Conservation (phyloP, 2,888 invertebrate genomes). For the Zelleria hepariella region DNA sequence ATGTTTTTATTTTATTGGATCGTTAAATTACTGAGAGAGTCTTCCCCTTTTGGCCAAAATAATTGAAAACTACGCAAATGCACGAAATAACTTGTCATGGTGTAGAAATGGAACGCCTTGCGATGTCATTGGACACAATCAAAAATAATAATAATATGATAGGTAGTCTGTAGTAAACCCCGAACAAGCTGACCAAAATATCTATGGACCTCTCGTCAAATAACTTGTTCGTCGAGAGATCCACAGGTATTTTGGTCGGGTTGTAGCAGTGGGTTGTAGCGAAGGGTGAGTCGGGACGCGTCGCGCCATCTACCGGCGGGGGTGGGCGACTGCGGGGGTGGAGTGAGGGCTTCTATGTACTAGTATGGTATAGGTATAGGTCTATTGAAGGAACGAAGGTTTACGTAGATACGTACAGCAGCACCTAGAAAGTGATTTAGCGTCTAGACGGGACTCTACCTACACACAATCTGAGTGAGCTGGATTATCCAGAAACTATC, state of each 20-base stretch:
- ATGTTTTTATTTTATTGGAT: too few relatives aligned
- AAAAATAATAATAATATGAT: neutral
- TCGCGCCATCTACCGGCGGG: neutral
- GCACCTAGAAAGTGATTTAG: neutral
- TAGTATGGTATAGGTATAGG: neutral
- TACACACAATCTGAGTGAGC: neutral
- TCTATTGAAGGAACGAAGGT: neutral
- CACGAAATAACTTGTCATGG: neutral
- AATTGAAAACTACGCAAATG: neutral
- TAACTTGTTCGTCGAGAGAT: too few relatives aligned
- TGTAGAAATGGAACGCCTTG: neutral
- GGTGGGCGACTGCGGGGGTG: neutral
- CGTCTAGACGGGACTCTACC: neutral
- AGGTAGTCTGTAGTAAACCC: neutral
- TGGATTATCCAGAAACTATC: neutral
- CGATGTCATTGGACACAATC: neutral
- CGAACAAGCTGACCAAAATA: too few relatives aligned
- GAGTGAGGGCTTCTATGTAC: neutral
- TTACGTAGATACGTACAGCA: neutral
- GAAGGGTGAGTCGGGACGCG: neutral
- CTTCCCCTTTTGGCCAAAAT: too few relatives aligned
- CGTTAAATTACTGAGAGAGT: too few relatives aligned
- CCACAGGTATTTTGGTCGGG: too few relatives aligned
- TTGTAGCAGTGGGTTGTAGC: too few relatives aligned
- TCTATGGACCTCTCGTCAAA: too few relatives aligned